These are phyloP conservation scores for Parapristionchus giblindavisi DNA, from an alignment of 2,888 invertebrate genomes.

Conservation along the genomic window DNA sequence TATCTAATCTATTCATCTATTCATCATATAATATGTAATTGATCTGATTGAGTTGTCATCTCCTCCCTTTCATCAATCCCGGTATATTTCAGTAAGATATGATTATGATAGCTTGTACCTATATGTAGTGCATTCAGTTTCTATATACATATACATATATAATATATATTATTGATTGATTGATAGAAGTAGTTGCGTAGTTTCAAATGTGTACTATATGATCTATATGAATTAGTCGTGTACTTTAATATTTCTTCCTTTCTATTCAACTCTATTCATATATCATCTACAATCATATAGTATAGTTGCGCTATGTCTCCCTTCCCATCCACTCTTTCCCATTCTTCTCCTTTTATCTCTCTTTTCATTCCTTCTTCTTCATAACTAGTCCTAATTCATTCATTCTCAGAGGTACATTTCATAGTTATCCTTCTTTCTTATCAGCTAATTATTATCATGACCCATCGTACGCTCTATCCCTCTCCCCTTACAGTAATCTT, in stretches of 20 bases:
- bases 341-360: neutral
- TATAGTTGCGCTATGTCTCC: neutral
- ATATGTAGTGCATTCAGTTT: no score
- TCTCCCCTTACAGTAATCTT: constrained; percentile 23
- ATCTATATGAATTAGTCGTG: no score
- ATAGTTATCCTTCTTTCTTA: neutral
- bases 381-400: neutral
- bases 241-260: no score
- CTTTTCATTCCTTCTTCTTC: neutral
- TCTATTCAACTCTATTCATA: neutral
- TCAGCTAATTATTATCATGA: neutral
- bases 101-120: no score
- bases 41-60: neutral
- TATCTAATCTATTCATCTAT: neutral
- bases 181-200: no score
- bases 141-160: no score
- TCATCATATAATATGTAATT: neutral
- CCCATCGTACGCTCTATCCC: neutral
- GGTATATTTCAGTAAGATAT: no score
- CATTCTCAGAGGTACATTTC: neutral
- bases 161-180: no score
- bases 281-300: neutral
- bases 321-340: neutral
- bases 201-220: no score
- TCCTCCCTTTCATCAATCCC: neutral